Conservation (phyloP, 2,113 vertebrate species). For the Peromyscus maniculatus region DNA sequence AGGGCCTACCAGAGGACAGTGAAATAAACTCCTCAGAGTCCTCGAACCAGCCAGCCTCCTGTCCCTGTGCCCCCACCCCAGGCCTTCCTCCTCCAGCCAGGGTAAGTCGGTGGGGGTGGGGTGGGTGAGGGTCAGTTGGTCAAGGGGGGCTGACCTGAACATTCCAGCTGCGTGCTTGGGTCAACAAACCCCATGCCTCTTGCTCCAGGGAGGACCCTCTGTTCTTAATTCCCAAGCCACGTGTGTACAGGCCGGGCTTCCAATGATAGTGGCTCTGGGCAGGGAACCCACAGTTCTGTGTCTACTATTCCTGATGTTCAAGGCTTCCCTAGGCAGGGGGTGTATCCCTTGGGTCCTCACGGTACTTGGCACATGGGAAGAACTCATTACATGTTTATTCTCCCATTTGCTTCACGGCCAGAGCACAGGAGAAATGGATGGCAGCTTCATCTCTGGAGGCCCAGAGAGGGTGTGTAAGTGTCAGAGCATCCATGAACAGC, state of each 20-base stretch:
- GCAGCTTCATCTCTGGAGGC: neutral
- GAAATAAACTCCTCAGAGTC: neutral
- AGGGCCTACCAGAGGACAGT: neutral
- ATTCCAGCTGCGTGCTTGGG: neutral
- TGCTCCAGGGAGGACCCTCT: neutral
- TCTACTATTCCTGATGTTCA: no score
- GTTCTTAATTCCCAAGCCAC: neutral
- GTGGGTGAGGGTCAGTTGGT: neutral
- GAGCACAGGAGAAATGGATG: neutral
- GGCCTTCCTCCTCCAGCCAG: neutral
- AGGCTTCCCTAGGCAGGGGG: neutral
- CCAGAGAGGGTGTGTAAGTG: neutral
- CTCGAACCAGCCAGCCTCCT: neutral
- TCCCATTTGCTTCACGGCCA: neutral
- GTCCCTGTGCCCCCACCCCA: rapidly evolving
- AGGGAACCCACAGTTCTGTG: rapidly evolving
- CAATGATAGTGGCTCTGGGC: neutral
- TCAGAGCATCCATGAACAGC: neutral
- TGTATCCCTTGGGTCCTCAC: neutral
- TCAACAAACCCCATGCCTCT: neutral
- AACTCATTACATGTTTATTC: neutral
- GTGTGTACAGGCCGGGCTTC: neutral
- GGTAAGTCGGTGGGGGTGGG: no score
- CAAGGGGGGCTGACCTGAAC: neutral
- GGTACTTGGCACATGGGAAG: neutral